A percentile compares a stretch with the other conserved stretches of the same genome.
phyloP scores from a whole-genome alignment of 2,888 invertebrate genomes.

The Synanthedon andrenaeformis region DNA sequence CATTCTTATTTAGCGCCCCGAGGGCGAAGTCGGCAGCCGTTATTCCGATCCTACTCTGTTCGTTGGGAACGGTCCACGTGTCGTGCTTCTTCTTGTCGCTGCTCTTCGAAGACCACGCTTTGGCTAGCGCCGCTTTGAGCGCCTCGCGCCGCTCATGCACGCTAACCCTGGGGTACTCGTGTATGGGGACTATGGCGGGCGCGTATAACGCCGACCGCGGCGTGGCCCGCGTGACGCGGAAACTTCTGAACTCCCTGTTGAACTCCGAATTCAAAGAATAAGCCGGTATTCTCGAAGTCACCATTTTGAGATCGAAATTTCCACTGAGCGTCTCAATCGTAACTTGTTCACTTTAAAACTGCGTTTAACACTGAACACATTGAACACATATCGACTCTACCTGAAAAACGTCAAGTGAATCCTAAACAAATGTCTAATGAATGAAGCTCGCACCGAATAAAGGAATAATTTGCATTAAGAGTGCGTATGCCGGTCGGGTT shows the following conservation, averaged over 20 bases:
- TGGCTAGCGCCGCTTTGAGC: constrained; percentile 62
- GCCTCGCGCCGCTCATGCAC: constrained; percentile 66
- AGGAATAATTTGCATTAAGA: too few species aligned
- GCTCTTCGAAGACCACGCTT: constrained; percentile 61
- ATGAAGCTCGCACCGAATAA: too few species aligned
- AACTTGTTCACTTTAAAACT: constrained; percentile 38
- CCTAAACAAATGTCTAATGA: too few species aligned
- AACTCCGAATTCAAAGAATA: constrained; percentile 74
- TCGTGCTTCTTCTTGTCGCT: constrained; percentile 58
- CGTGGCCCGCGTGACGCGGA: constrained; percentile 65
- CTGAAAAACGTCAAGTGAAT: constrained; percentile 22
- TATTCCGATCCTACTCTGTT: constrained; percentile 47
- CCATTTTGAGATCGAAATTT: constrained; percentile 72
- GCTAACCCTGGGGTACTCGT: constrained; percentile 72
- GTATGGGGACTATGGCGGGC: constrained; percentile 69
- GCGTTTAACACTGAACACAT: constrained; percentile 55
- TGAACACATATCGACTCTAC: constrained; percentile 67
- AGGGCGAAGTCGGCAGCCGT: constrained; percentile 44
- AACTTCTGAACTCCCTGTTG: constrained; percentile 72
- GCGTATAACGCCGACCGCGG: constrained; percentile 63
- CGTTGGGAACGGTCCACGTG: constrained; percentile 54
- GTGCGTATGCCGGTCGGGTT: constrained; percentile 5
- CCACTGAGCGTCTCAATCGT: constrained; percentile 28
- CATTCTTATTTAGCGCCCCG: constrained; percentile 37
- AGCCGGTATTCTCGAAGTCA: constrained; percentile 74